phyloP scores from a whole-genome alignment of 2,888 invertebrate species.

The Apocheima hispidaria region DNA sequence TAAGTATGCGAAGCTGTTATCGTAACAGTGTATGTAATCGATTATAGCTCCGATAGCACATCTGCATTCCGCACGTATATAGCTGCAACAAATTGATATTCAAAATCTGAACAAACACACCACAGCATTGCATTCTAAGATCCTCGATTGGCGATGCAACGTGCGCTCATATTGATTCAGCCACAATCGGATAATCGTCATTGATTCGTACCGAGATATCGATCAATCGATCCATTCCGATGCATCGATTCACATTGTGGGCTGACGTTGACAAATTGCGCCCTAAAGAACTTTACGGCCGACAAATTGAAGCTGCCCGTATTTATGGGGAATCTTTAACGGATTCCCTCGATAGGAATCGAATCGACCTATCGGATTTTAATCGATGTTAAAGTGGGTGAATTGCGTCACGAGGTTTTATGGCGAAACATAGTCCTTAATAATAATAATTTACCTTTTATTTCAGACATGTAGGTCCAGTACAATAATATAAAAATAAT shows the following conservation, averaged over 20 bases:
- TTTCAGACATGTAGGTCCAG: too few species aligned
- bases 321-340: slow-evolving; percentile 65
- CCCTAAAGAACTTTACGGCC: slow-evolving; percentile 69
- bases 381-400: slow-evolving; percentile 48
- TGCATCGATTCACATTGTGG: slow-evolving; percentile 73
- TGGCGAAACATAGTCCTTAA: slow-evolving; percentile 2
- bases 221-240: slow-evolving; percentile 74
- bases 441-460: too few species aligned
- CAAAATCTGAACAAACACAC: slow-evolving; percentile 69
- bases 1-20: slow-evolving; percentile 21
- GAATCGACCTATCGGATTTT: slow-evolving; percentile 56
- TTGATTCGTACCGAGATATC: slow-evolving; percentile 72
- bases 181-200: slow-evolving; percentile 71
- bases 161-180: slow-evolving; percentile 50
- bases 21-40: slow-evolving; percentile 33
- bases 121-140: slow-evolving; percentile 66
- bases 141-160: slow-evolving; percentile 66
- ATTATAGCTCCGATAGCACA: slow-evolving; percentile 52
- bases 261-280: slow-evolving; percentile 81
- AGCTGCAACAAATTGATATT: slow-evolving; percentile 65
- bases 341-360: slow-evolving; percentile 49
- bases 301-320: slow-evolving; percentile 79
- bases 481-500: too few species aligned
- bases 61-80: slow-evolving; percentile 59
- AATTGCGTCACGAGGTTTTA: slow-evolving; percentile 27